Evolutionary conservation across 2,888 invertebrate genomes (phyloP).

Genomic region (Oscheius onirici): DNA sequence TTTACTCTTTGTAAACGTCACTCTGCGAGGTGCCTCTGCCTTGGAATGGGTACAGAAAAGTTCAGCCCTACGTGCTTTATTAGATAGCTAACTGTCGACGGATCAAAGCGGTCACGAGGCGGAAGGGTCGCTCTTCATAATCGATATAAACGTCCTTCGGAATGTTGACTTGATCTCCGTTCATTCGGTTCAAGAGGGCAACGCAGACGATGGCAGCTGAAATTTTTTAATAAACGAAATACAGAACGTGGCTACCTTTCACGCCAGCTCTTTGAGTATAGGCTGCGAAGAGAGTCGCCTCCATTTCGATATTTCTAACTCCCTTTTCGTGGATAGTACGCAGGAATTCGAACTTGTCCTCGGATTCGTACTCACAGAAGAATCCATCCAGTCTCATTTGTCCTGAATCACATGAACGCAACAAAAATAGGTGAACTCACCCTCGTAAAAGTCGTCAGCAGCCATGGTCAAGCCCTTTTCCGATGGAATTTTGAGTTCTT

Average conservation of each 20-base stretch:
- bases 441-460: constrained; percentile 97
- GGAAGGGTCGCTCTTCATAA: constrained; percentile 68
- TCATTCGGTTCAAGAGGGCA: constrained; percentile 87
- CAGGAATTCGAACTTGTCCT: constrained; percentile 88
- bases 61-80: constrained; percentile 10
- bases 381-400: constrained; percentile 95
- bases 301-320: constrained; percentile 92
- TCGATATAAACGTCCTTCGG: constrained; percentile 59
- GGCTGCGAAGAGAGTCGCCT: constrained; percentile 90
- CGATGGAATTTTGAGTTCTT: constrained; percentile 76
- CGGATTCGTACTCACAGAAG: constrained; percentile 89
- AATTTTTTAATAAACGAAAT: constrained; percentile 3
- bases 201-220: constrained; percentile 88
- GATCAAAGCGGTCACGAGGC: constrained; percentile 61
- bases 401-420: constrained; percentile 76
- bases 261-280: constrained; percentile 84
- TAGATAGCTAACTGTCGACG: constrained; percentile 41
- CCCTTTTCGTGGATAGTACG: constrained; percentile 79
- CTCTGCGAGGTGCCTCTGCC: not conserved
- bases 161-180: constrained; percentile 83
- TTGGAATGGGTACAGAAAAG: constrained; percentile 8
- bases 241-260: constrained; percentile 36
- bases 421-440: constrained; percentile 70
- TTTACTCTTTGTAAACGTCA: not conserved
- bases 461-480: constrained; percentile 92